Conservation (phyloP, 2,888 invertebrate species). For the Eilema sororculum region DNA sequence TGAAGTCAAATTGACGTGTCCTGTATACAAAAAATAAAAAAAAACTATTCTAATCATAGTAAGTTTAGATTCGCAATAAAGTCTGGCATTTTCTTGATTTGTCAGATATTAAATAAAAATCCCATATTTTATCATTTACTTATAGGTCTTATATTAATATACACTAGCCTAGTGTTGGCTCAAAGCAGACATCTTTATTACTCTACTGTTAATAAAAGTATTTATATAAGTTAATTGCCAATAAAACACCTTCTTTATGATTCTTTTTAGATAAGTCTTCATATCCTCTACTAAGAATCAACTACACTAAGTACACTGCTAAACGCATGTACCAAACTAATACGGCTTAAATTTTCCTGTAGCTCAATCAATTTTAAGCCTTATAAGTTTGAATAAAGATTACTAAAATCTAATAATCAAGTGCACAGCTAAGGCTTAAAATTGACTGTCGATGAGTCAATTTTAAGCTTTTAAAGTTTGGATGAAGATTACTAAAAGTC, state of each 20-base stretch:
- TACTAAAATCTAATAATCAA: slow-evolving; percentile 24
- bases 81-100: not conserved
- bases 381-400: slow-evolving; percentile 1
- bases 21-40: no score
- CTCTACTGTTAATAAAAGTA: slow-evolving; percentile 4
- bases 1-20: no score
- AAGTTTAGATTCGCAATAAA: not conserved
- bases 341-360: slow-evolving; percentile 10
- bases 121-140: not conserved
- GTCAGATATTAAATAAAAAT: not conserved
- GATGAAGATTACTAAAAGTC: slow-evolving; percentile 24
- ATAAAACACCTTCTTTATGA: slow-evolving; percentile 21
- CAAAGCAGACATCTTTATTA: not conserved
- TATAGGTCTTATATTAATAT: not conserved
- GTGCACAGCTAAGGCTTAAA: slow-evolving; percentile 10
- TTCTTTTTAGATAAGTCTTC: slow-evolving; percentile 19
- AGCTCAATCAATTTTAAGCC: not conserved
- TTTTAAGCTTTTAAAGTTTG: not conserved
- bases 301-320: not conserved
- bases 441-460: not conserved
- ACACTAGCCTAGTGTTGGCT: not conserved
- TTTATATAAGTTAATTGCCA: not conserved
- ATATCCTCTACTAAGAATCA: not conserved
- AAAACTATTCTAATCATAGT: not conserved
- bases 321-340: not conserved